phyloP scores from a whole-genome alignment of 2,888 invertebrate genomes.

The Heliconius erato region DNA sequence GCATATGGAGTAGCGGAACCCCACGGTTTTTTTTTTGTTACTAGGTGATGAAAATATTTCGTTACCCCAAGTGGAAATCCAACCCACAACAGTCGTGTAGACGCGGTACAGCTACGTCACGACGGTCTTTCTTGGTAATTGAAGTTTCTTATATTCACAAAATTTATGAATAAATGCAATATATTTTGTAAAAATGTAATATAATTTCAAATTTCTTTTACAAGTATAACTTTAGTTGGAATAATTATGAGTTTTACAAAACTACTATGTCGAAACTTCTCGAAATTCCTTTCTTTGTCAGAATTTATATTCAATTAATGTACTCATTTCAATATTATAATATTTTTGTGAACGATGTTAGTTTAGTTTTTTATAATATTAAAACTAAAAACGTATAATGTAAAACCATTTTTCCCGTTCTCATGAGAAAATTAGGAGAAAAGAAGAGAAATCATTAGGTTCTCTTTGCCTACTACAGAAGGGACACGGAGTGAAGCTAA shows the following conservation, averaged over 20 bases:
- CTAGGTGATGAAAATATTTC: no score
- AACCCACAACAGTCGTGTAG: neutral
- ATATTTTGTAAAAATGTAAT: neutral
- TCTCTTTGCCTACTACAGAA: no score
- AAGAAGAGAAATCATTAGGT: neutral
- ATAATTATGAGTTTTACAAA: constrained; percentile 1
- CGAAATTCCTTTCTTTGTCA: neutral
- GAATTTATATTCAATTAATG: constrained; percentile 15
- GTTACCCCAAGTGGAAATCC: neutral
- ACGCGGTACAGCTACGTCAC: no score
- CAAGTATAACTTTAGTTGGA: neutral
- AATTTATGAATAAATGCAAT: neutral
- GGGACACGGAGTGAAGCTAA: no score
- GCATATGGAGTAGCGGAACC: no score
- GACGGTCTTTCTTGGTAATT: neutral
- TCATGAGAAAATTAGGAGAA: no score
- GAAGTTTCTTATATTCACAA: neutral
- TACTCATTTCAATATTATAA: neutral
- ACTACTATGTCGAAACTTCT: neutral
- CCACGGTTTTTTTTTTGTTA: no score
- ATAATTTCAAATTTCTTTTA: neutral
- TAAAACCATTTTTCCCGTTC: no score
- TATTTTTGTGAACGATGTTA: neutral
- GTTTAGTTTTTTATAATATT: no score
- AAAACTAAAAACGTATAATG: no score